Conservation (phyloP, 2,113 vertebrate species). For the Callopanchax toddi region DNA sequence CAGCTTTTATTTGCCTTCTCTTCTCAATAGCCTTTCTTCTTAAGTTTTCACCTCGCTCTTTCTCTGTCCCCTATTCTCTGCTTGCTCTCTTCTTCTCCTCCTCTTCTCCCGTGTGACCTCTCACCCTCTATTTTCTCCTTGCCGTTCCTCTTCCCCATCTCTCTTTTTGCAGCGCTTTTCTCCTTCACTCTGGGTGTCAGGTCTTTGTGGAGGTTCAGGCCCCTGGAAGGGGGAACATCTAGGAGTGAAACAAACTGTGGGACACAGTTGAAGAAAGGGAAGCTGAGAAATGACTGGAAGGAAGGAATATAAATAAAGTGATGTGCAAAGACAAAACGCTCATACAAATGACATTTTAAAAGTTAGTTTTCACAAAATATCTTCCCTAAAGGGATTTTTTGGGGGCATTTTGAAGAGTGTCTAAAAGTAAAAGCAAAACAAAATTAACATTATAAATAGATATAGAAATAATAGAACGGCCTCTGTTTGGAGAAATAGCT, state of each 20-base stretch:
- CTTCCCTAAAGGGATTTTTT: too few relatives aligned
- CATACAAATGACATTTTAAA: too few relatives aligned
- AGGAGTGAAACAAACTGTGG: slow-evolving; percentile 60
- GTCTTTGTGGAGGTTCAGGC: slow-evolving; percentile 63
- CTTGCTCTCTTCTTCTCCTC: slow-evolving; percentile 40
- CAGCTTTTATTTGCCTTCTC: slow-evolving; percentile 50
- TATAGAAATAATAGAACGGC: too few relatives aligned
- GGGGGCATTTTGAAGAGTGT: too few relatives aligned
- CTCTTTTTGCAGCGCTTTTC: slow-evolving; percentile 63
- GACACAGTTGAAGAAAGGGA: slow-evolving; percentile 28
- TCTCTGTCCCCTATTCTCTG: slow-evolving; percentile 53
- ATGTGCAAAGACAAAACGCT: not conserved
- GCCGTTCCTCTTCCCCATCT: slow-evolving; percentile 51
- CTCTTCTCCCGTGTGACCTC: slow-evolving; percentile 57
- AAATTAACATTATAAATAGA: too few relatives aligned
- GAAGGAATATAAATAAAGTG: slow-evolving; percentile 13
- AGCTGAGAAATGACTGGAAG: slow-evolving; percentile 15
- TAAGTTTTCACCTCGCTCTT: slow-evolving; percentile 52
- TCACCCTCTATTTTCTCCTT: slow-evolving; percentile 66
- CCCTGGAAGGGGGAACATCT: slow-evolving; percentile 59
- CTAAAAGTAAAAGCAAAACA: too few relatives aligned
- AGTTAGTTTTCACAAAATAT: too few relatives aligned
- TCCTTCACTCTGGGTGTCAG: slow-evolving; percentile 60
- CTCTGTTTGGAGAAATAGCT: too few relatives aligned
- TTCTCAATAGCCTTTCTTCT: slow-evolving; percentile 57